phyloP scores from a whole-genome alignment of 2,113 vertebrate species.

The Ammodramus savannarum region DNA sequence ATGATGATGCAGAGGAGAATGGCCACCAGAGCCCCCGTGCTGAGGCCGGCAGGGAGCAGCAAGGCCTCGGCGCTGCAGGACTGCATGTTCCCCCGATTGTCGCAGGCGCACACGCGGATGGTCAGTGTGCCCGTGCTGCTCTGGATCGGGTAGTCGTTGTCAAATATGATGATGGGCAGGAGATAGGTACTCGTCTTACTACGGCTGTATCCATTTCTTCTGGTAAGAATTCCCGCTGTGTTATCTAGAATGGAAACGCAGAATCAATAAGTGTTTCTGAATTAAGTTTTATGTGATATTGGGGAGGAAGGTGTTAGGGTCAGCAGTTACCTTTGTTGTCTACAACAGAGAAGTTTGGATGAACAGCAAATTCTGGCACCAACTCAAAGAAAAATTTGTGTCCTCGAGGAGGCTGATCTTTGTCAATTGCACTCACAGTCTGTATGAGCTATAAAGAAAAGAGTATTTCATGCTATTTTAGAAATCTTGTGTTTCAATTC shows the following conservation, averaged over 20 bases:
- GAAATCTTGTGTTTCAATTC: not conserved
- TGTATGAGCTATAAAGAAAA: slow-evolving; percentile 77
- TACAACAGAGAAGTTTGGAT: slow-evolving; percentile 80
- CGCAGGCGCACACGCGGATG: slow-evolving; percentile 76
- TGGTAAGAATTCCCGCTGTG: slow-evolving; percentile 79
- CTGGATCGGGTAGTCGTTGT: slow-evolving; percentile 80
- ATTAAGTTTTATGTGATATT: not conserved
- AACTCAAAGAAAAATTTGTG: slow-evolving; percentile 82
- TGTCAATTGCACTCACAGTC: slow-evolving; percentile 79
- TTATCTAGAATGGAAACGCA: slow-evolving; percentile 65
- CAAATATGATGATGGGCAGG: slow-evolving; percentile 78
- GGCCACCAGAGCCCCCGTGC: slow-evolving; percentile 76
- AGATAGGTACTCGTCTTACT: slow-evolving; percentile 74
- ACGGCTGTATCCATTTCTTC: slow-evolving; percentile 76
- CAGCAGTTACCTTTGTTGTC: slow-evolving; percentile 79
- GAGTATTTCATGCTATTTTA: not conserved
- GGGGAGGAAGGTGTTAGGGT: not conserved
- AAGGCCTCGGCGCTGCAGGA: slow-evolving; percentile 75
- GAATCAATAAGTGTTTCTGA: not conserved
- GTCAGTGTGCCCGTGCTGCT: slow-evolving; percentile 80
- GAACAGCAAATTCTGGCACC: slow-evolving; percentile 75
- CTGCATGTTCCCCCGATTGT: slow-evolving; percentile 74
- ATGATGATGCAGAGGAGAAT: slow-evolving; percentile 79
- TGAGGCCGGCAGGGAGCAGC: slow-evolving; percentile 75
- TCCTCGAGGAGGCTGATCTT: slow-evolving; percentile 77